A percentile compares a stretch with the other conserved stretches of the same genome.
phyloP scores from a whole-genome alignment of 2,797 vertebrate genomes.

The Buceros bicornis region DNA sequence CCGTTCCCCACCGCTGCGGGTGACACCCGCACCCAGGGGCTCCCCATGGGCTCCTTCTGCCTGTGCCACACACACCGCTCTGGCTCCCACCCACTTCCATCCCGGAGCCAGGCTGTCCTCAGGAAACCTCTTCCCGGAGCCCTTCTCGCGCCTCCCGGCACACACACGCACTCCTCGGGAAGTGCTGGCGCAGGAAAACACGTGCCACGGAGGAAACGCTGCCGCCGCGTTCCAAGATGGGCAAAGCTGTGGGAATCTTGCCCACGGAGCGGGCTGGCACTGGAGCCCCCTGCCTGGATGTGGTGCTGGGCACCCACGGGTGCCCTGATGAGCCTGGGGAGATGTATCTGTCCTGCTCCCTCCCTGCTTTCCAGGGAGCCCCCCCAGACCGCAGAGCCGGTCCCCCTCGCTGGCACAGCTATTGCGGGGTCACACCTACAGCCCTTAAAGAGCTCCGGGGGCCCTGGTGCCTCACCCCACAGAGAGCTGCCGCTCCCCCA shows the following conservation, averaged over 20 bases:
- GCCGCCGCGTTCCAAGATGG: too few species aligned
- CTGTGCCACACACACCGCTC: accelerated
- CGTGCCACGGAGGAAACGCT: accelerated
- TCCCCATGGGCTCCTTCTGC: not conserved
- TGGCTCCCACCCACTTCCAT: not conserved
- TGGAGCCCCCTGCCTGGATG: not conserved
- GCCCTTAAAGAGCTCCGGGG: not conserved
- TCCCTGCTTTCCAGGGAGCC: conserved; percentile 21
- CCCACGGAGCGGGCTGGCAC: not conserved
- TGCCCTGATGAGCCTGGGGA: not conserved
- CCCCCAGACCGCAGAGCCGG: not conserved
- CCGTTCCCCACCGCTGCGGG: not conserved
- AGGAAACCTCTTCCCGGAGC: not conserved
- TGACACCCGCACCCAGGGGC: not conserved
- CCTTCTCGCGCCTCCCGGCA: not conserved
- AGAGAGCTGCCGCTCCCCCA: not conserved
- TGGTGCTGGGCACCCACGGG: not conserved
- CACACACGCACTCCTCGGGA: not conserved
- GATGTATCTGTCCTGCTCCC: not conserved
- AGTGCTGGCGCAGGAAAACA: not conserved
- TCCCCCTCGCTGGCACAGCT: not conserved
- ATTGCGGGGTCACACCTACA: not conserved
- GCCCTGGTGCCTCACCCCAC: not conserved
- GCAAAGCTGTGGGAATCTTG: not conserved
- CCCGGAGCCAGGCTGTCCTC: not conserved